Evolutionary conservation across 2,888 invertebrate species (phyloP).

Genomic region (Polydrusus cervinus): DNA sequence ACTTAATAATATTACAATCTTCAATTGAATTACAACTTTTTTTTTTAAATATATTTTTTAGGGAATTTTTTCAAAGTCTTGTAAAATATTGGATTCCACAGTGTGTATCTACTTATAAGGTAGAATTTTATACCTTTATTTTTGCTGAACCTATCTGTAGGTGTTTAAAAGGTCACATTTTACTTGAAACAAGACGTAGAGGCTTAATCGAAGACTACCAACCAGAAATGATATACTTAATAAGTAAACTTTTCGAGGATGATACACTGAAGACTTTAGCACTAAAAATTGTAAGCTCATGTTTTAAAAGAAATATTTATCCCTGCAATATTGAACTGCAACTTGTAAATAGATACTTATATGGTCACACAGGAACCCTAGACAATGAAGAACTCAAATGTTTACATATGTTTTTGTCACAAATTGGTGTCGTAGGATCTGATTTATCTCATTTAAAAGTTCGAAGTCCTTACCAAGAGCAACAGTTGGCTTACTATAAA

Average conservation of each 20-base stretch:
- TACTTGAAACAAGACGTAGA: conserved; percentile 58
- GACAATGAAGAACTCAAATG: conserved; percentile 23
- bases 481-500: conserved; percentile 52
- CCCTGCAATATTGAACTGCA: conserved; percentile 54
- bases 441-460: conserved; percentile 26
- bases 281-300: conserved; percentile 58
- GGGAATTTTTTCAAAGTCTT: conserved; percentile 62
- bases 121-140: conserved; percentile 57
- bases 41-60: conserved; percentile 52
- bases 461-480: conserved; percentile 42
- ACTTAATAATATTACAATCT: not conserved
- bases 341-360: conserved; percentile 53
- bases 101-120: conserved; percentile 56
- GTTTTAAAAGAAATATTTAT: conserved; percentile 55
- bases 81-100: conserved; percentile 62
- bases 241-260: conserved; percentile 49
- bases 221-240: conserved; percentile 33
- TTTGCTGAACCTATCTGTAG: conserved; percentile 46
- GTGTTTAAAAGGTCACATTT: conserved; percentile 56
- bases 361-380: conserved; percentile 25
- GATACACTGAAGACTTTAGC: conserved; percentile 52
- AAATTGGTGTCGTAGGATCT: conserved; percentile 21
- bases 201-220: conserved; percentile 44
- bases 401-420: conserved; percentile 42
- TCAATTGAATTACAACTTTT: too few relatives aligned